phyloP scores from a whole-genome alignment of 2,797 vertebrate species.

The Leptodactylus fallax region DNA sequence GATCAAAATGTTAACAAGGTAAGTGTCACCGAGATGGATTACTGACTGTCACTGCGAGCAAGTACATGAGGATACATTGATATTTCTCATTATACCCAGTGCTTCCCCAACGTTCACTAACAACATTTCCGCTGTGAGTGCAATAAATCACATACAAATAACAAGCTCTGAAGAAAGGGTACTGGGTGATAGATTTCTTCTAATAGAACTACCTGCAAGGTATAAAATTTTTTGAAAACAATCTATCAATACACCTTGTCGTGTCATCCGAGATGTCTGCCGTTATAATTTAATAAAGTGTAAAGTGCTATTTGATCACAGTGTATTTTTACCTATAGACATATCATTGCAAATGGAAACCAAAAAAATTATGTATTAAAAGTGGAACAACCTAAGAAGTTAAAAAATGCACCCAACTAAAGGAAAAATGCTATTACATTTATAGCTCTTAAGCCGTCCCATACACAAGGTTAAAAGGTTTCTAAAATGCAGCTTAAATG shows the following conservation, averaged over 20 bases:
- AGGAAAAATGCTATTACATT: no score
- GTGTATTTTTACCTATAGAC: neutral
- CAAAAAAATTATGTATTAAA: neutral
- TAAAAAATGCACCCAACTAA: neutral
- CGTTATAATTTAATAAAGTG: constrained; percentile 62
- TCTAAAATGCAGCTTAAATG: no score
- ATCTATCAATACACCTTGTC: constrained; percentile 81
- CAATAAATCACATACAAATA: constrained; percentile 88
- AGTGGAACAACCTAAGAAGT: neutral
- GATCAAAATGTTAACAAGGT: constrained; percentile 95
- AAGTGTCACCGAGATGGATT: constrained; percentile 91
- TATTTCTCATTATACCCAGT: constrained; percentile 88
- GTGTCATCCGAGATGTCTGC: constrained; percentile 63
- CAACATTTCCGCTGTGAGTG: constrained; percentile 79
- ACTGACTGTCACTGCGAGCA: constrained; percentile 82
- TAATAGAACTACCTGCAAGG: constrained; percentile 78
- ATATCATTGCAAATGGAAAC: neutral
- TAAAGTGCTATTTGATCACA: constrained; percentile 55
- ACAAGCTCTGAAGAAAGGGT: constrained; percentile 77
- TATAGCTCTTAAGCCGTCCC: no score
- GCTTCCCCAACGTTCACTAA: constrained; percentile 82
- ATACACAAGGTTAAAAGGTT: no score
- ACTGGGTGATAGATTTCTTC: constrained; percentile 80
- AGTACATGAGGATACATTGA: constrained; percentile 91
- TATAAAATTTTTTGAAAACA: constrained; percentile 83